Conservation (phyloP, 2,888 invertebrate species). For the Ceraclea dissimilis region DNA sequence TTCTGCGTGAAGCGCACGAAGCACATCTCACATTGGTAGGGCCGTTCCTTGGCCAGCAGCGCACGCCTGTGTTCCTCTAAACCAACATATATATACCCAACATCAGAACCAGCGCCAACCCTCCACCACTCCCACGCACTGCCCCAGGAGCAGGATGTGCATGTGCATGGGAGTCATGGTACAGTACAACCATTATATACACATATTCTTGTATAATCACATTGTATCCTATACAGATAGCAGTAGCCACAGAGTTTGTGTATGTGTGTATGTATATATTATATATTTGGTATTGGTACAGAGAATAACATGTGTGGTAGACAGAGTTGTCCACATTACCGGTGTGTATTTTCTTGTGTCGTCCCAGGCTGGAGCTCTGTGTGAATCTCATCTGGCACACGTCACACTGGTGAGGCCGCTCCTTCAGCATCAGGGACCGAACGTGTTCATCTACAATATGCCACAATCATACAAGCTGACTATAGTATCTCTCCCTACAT, state of each 20-base stretch:
- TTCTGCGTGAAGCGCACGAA: constrained; percentile 68
- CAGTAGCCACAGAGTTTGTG: not conserved
- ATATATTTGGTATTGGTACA: not conserved
- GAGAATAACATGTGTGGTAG: not conserved
- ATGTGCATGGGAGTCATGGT: not conserved
- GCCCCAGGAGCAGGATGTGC: not conserved
- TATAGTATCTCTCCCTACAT: not conserved
- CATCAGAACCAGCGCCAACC: constrained; percentile 12
- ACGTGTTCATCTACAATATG: constrained; percentile 39
- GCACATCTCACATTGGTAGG: constrained; percentile 66
- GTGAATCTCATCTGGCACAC: constrained; percentile 59
- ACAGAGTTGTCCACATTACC: constrained; percentile 37
- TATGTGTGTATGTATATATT: constrained; percentile 1
- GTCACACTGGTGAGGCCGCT: constrained; percentile 56
- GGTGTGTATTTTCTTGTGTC: constrained; percentile 60
- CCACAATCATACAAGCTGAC: constrained; percentile 13
- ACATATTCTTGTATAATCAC: too few species aligned
- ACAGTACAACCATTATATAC: not conserved
- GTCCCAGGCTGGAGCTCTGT: constrained; percentile 61
- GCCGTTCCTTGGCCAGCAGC: constrained; percentile 55
- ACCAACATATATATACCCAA: constrained; percentile 26
- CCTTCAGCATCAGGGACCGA: constrained; percentile 44
- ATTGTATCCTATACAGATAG: not conserved
- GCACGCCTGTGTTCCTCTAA: constrained; percentile 54
- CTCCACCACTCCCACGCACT: not conserved